phyloP scores from a whole-genome alignment of 2,888 invertebrate species.

The Autographa pulchrina region DNA sequence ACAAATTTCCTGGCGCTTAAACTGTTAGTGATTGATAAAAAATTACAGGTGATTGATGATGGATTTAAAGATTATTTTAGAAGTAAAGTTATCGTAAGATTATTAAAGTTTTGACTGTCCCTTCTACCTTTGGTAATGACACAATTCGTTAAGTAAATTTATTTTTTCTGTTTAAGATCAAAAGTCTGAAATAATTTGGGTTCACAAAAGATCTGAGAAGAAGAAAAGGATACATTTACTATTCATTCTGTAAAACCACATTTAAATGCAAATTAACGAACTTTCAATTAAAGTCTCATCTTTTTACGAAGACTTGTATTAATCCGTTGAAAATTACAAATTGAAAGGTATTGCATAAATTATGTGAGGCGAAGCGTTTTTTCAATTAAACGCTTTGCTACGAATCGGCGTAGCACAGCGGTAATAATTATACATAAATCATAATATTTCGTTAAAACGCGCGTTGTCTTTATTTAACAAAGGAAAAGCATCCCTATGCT shows the following conservation, averaged over 20 bases:
- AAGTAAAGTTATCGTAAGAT: neutral
- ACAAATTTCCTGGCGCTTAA: slow-evolving; percentile 25
- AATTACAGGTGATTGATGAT: slow-evolving; percentile 5
- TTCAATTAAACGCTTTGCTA: neutral
- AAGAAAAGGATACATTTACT: neutral
- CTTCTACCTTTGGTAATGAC: too few relatives aligned
- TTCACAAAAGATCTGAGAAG: neutral
- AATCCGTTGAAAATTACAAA: neutral
- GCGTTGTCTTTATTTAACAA: too few relatives aligned
- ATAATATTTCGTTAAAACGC: too few relatives aligned
- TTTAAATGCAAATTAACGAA: slow-evolving; percentile 5
- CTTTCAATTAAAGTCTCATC: slow-evolving; percentile 1
- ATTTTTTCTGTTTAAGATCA: too few relatives aligned
- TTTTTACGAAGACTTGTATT: neutral
- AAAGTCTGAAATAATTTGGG: neutral
- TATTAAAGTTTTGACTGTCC: too few relatives aligned
- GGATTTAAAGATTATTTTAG: neutral
- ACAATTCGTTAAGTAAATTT: too few relatives aligned
- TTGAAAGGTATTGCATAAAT: slow-evolving; percentile 3
- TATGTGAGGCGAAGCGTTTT: neutral
- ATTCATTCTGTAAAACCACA: neutral
- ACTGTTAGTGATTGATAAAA: neutral
- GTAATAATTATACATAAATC: neutral
- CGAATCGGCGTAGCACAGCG: neutral
- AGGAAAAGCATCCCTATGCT: too few relatives aligned